A percentile compares a stretch with the other conserved stretches of the same genome.
Conservation (phyloP, 2,888 invertebrate species). For the Phytoseiulus persimilis region DNA sequence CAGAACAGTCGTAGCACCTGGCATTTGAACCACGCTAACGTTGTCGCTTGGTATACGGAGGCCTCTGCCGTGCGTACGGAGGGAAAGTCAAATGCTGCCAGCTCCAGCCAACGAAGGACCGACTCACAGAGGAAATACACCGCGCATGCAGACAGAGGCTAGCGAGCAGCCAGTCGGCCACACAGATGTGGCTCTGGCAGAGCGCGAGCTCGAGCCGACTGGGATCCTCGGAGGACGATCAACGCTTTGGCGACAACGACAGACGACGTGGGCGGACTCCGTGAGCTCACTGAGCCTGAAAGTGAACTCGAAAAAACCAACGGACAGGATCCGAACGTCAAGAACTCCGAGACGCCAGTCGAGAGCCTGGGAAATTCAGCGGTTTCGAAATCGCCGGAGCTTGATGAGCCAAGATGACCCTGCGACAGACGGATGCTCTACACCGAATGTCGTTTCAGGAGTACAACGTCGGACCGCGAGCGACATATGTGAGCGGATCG, state of each 20-base stretch:
- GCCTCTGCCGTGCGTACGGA: neutral
- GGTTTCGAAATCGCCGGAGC: neutral
- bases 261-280: neutral
- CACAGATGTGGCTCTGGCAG: neutral
- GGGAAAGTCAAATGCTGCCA: neutral
- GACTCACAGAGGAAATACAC: neutral
- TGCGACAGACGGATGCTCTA: neutral
- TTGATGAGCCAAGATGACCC: too few species aligned
- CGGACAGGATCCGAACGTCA: neutral
- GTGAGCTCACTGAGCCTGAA: neutral
- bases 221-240: neutral
- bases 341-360: neutral
- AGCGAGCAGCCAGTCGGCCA: neutral
- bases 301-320: neutral
- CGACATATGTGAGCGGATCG: neutral
- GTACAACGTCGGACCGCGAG: neutral
- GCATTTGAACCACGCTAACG: neutral
- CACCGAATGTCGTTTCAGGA: neutral
- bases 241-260: neutral
- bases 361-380: neutral
- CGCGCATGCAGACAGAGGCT: neutral
- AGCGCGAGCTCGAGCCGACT: neutral
- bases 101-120: neutral
- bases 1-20: conserved; percentile 5
- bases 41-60: neutral